Percentiles rank a stretch among this genome's conserved stretches.
These are phyloP conservation scores for Diplodus puntazzo DNA, from an alignment of 2,797 vertebrate species.

Conservation along the genomic window DNA sequence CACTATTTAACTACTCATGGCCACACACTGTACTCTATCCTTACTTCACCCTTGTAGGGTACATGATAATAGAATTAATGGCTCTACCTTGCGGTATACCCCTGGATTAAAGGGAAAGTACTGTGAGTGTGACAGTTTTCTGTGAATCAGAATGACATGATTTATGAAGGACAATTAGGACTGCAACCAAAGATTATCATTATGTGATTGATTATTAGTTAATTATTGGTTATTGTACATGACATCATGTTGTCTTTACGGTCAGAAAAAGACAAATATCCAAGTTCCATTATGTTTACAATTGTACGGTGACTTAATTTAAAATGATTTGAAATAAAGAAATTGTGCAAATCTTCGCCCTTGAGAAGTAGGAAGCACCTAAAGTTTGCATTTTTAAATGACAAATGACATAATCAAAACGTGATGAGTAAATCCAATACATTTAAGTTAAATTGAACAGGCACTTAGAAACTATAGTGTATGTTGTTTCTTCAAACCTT, in stretches of 20 bases:
- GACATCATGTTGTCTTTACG: no score
- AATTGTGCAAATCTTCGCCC: neutral
- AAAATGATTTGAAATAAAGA: neutral
- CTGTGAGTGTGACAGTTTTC: neutral
- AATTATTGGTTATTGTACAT: no score
- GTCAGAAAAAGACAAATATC: no score
- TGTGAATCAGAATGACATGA: constrained; percentile 1
- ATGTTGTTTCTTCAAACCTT: neutral
- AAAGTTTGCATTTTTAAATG: neutral
- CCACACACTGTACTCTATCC: constrained; percentile 23
- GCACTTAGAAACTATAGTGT: neutral
- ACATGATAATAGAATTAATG: neutral
- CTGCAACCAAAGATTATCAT: neutral
- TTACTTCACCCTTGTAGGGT: constrained; percentile 25
- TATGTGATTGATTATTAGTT: no score
- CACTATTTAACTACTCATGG: constrained; percentile 47
- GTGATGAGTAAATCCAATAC: neutral
- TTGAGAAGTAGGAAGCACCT: neutral
- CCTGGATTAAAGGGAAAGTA: constrained; percentile 11
- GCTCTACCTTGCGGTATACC: neutral
- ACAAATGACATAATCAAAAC: neutral
- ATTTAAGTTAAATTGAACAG: no score
- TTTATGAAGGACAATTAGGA: neutral
- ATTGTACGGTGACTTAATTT: neutral
- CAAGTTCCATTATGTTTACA: neutral